A percentile compares a stretch with the other conserved stretches of the same genome.
These are phyloP conservation scores for Chaetura pelagica DNA, from an alignment of 2,113 vertebrate species.

Conservation along the genomic window DNA sequence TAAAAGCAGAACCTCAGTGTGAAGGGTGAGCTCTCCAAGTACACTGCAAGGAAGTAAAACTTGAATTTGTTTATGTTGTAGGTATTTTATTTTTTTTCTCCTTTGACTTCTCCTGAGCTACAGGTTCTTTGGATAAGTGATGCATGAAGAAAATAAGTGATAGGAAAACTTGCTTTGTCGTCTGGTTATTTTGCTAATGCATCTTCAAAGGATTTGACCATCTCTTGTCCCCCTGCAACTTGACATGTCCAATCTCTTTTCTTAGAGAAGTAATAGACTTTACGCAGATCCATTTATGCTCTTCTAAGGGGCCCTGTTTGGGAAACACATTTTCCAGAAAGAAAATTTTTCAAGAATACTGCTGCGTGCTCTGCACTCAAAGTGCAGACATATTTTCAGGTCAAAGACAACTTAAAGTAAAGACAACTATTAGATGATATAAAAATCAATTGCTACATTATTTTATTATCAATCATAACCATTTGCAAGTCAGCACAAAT, in stretches of 20 bases:
- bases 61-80: neutral
- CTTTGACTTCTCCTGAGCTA: neutral
- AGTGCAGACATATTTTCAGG: neutral
- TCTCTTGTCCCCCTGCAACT: neutral
- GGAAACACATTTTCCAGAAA: neutral
- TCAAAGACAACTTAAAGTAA: neutral
- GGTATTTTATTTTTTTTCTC: neutral
- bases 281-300: neutral
- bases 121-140: neutral
- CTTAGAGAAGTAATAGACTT: neutral
- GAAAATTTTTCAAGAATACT: neutral
- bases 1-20: neutral
- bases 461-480: neutral
- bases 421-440: neutral
- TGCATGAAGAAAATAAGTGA: neutral
- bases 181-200: neutral
- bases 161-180: neutral
- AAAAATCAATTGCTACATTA: neutral
- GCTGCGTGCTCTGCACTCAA: neutral
- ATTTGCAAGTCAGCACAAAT: neutral
- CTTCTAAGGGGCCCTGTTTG: neutral
- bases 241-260: neutral
- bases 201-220: neutral
- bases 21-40: neutral
- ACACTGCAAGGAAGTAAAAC: neutral